A percentile compares a stretch with the other conserved stretches of the same genome.
These are phyloP conservation scores for Drosophila niveifrons DNA, from an alignment of 2,888 invertebrate genomes.

Conservation along the genomic window DNA sequence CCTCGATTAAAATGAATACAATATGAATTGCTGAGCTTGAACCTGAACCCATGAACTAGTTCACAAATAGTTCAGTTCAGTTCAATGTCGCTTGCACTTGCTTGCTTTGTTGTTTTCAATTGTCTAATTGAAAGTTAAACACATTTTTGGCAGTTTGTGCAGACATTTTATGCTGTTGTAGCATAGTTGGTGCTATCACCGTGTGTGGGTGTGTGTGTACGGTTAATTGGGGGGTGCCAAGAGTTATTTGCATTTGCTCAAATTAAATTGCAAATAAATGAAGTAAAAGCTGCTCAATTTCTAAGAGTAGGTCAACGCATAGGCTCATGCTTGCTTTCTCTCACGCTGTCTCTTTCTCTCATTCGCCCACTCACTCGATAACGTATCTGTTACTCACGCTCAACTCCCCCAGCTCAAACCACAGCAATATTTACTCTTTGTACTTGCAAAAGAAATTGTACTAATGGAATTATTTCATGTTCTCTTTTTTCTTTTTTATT, in stretches of 20 bases:
- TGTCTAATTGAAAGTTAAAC: constrained; percentile 80
- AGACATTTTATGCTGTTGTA: constrained; percentile 68
- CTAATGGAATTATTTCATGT: constrained; percentile 84
- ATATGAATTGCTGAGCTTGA: neutral
- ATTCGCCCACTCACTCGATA: constrained; percentile 19
- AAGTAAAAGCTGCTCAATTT: neutral
- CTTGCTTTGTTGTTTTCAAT: constrained; percentile 52
- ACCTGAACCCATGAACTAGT: neutral
- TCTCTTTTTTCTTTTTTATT: constrained; percentile 48
- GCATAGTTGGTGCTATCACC: constrained; percentile 30
- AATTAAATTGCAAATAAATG: constrained; percentile 52
- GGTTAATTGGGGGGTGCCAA: constrained; percentile 61
- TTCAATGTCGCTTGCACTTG: neutral
- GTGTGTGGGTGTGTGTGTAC: neutral
- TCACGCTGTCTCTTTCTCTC: neutral
- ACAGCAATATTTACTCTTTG: constrained; percentile 81
- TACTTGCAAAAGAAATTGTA: constrained; percentile 84
- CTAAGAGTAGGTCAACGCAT: constrained; percentile 19
- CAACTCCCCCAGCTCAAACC: neutral
- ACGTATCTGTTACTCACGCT: constrained; percentile 19
- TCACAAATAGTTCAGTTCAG: neutral
- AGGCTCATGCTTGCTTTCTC: neutral
- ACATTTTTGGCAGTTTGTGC: constrained; percentile 65
- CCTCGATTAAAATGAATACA: too few species aligned
- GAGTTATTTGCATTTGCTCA: constrained; percentile 65